A percentile compares a stretch with the other conserved stretches of the same genome.
Conservation (phyloP, 64 coral and sea anemone genomes). For the Dendrophyllia cribrosa region DNA sequence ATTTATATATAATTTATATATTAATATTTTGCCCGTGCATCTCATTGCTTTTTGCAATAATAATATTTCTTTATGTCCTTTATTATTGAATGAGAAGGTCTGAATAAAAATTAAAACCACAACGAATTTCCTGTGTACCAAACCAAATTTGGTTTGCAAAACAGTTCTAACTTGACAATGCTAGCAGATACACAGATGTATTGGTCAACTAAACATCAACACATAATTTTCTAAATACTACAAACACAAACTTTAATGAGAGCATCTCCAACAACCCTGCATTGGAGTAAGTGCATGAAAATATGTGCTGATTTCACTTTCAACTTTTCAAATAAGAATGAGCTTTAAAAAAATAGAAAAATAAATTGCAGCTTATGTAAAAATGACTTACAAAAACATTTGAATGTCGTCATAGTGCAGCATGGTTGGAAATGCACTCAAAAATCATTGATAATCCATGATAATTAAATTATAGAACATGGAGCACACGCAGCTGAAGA, state of each 20-base stretch:
- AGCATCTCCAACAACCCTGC: constrained; percentile 29
- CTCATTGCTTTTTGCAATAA: no score
- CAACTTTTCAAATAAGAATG: neutral
- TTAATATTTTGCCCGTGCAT: no score
- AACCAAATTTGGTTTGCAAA: neutral
- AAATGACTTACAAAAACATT: neutral
- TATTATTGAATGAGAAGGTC: no score
- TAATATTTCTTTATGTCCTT: no score
- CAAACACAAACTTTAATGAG: neutral
- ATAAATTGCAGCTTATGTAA: neutral
- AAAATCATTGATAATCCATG: neutral
- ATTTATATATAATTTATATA: no score
- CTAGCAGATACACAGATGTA: constrained; percentile 3
- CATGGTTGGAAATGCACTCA: constrained; percentile 11
- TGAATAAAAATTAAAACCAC: no score
- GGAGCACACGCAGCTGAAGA: constrained; percentile 69
- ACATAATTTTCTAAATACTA: neutral
- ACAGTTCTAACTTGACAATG: neutral
- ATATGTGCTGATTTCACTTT: neutral
- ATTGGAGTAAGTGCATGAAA: neutral
- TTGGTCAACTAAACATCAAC: neutral
- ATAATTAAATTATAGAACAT: neutral
- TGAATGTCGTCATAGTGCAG: neutral
- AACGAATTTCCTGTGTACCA: no score
- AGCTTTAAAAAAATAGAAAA: neutral